Percentiles rank a stretch among this genome's conserved stretches.
These are phyloP conservation scores for Mycalesis mineus DNA, from an alignment of 2,888 invertebrate genomes.

Conservation along the genomic window DNA sequence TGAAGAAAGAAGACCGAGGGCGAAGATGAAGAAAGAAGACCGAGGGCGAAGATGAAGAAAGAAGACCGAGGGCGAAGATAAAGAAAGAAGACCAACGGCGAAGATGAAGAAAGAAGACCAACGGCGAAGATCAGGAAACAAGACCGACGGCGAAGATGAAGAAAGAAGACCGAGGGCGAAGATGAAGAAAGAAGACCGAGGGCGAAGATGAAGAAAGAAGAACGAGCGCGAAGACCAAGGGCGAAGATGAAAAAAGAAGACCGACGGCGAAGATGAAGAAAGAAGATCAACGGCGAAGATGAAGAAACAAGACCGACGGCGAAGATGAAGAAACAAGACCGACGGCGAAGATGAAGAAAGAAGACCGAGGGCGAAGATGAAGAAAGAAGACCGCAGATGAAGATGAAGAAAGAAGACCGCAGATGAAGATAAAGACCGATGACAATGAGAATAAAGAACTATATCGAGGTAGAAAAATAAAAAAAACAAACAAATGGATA, in stretches of 20 bases:
- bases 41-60: not conserved
- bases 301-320: conserved; percentile 2
- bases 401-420: not conserved
- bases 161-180: conserved; percentile 18
- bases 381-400: not conserved
- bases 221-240: conserved; percentile 14
- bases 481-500: too few species aligned
- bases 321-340: conserved; percentile 9
- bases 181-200: conserved; percentile 17
- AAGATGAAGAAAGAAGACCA: not conserved
- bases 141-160: not conserved
- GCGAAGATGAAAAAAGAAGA: conserved; percentile 4
- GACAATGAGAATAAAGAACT: not conserved
- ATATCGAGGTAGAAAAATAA: too few species aligned
- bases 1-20: not conserved
- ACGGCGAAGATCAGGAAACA: not conserved
- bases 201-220: conserved; percentile 23
- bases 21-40: not conserved
- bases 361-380: not conserved
- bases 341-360: not conserved
- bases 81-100: not conserved
- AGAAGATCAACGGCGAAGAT: conserved; percentile 10
- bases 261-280: not conserved
- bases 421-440: not conserved
- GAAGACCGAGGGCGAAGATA: not conserved